These are phyloP conservation scores for Amorpha juglandis DNA, from an alignment of 2,888 invertebrate species.

Conservation along the genomic window DNA sequence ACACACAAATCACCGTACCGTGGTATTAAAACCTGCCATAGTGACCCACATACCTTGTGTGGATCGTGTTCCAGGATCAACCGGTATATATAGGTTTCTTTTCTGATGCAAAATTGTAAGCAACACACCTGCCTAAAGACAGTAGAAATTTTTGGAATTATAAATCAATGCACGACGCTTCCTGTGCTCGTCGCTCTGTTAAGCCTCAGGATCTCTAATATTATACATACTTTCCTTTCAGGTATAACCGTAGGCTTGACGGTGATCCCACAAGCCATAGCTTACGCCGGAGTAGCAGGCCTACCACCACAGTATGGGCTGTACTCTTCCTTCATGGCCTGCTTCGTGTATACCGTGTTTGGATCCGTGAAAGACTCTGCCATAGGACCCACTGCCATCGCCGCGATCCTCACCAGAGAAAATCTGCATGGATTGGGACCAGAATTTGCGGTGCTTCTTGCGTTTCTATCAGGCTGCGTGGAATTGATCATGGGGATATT, in stretches of 20 bases:
- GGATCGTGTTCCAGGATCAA: too few species aligned
- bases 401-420: conserved; percentile 90
- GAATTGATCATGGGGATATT: conserved; percentile 89
- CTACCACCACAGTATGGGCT: conserved; percentile 91
- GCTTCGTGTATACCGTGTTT: conserved; percentile 94
- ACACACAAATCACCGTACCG: too few species aligned
- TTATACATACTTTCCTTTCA: conserved; percentile 41
- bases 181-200: too few species aligned
- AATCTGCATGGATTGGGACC: conserved; percentile 88
- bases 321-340: conserved; percentile 97
- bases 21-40: too few species aligned
- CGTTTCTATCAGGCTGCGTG: conserved; percentile 88
- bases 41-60: too few species aligned
- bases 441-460: conserved; percentile 88
- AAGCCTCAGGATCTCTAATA: too few species aligned
- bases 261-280: conserved; percentile 93
- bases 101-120: too few species aligned
- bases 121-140: too few species aligned
- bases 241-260: conserved; percentile 89
- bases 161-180: too few species aligned
- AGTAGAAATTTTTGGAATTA: too few species aligned
- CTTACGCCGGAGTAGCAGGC: conserved; percentile 92
- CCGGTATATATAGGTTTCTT: too few species aligned
- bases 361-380: conserved; percentile 89
- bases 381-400: conserved; percentile 94